A percentile compares a stretch with the other conserved stretches of the same genome.
phyloP scores from a whole-genome alignment of 2,797 vertebrate species.

The Tapirus indicus region DNA sequence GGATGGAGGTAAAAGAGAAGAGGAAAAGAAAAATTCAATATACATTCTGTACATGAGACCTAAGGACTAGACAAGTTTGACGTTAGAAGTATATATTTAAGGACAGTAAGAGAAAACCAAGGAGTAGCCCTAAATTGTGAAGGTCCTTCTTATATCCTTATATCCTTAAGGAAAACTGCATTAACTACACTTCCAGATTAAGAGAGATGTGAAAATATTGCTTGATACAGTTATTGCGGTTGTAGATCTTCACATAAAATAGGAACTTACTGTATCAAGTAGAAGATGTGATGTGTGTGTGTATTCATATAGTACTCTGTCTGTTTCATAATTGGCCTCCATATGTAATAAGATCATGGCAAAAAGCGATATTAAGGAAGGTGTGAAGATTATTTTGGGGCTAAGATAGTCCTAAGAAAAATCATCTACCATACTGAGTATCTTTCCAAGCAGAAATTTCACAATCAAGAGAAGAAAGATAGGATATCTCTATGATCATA shows the following conservation, averaged over 20 bases:
- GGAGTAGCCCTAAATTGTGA: background rate
- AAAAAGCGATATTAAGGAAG: background rate
- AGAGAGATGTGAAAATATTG: background rate
- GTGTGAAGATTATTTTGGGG: background rate
- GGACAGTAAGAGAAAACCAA: background rate
- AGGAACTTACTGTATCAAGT: background rate
- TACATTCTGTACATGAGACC: background rate
- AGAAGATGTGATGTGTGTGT: background rate
- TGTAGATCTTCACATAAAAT: background rate
- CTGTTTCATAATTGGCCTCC: background rate
- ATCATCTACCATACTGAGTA: background rate
- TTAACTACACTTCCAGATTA: background rate
- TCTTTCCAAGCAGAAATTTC: background rate
- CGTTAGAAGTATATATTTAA: background rate
- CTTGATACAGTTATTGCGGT: no score
- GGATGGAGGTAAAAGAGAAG: background rate
- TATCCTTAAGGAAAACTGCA: background rate
- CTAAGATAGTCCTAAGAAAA: background rate
- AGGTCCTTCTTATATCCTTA: background rate
- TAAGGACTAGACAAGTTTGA: background rate
- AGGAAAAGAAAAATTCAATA: background rate
- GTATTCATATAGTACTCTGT: background rate
- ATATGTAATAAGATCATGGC: background rate
- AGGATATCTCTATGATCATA: background rate
- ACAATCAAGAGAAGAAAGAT: background rate